These are phyloP conservation scores for Toxotes lorentzi DNA, from an alignment of 2,797 vertebrate species.

Conservation along the genomic window DNA sequence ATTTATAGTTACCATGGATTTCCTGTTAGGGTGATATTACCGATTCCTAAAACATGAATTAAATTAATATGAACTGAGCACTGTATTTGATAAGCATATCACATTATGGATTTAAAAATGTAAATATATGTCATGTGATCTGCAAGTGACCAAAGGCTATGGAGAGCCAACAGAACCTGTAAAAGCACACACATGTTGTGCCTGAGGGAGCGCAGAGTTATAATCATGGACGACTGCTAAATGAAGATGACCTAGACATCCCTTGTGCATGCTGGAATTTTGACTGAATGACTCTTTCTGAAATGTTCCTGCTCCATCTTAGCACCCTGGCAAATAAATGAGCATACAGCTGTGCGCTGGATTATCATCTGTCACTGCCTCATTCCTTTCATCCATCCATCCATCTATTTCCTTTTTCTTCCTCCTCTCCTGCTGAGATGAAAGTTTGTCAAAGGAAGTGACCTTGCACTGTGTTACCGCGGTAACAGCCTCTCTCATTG, in stretches of 20 bases:
- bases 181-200: not conserved
- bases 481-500: conserved; percentile 43
- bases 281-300: not conserved
- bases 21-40: too few species aligned
- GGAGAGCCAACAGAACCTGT: not conserved
- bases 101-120: not conserved
- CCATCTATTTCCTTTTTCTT: conserved; percentile 9
- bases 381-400: conserved; percentile 30
- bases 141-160: not conserved
- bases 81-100: too few species aligned
- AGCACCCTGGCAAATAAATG: not conserved
- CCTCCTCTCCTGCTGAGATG: conserved; percentile 66
- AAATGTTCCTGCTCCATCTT: not conserved
- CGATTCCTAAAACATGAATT: too few species aligned
- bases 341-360: not conserved
- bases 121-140: not conserved
- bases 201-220: not conserved
- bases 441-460: conserved; percentile 73
- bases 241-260: not conserved
- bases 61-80: too few species aligned
- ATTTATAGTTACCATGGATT: too few species aligned
- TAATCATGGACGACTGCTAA: not conserved
- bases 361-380: conserved; percentile 20
- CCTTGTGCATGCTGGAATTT: not conserved
- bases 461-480: conserved; percentile 37